Evolutionary conservation across 1,140 invertebrate species (phyloP), one percentile per base, ranked within the genome.

Genomic region (Neomicropteryx cornuta): DNA sequence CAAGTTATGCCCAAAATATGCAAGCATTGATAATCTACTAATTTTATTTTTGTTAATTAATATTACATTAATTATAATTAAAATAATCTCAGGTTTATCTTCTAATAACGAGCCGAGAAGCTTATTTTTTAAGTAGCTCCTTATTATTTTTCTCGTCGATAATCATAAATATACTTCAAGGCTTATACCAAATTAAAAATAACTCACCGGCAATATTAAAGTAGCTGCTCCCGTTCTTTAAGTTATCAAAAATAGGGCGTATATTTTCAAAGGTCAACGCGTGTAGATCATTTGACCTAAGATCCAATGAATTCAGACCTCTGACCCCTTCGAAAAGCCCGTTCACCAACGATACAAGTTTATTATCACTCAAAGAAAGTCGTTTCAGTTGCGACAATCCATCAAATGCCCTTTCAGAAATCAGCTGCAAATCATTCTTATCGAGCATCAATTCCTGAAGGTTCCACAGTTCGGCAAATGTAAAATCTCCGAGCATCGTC

Each of bases 121-220:
- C n/a, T n/a, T n/a, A n/a, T n/a, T n/a, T n/a, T n/a, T n/a, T n/a
- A n/a, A n/a, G n/a, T n/a, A n/a, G n/a, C n/a, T n/a, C n/a, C n/a
- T n/a, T n/a, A n/a, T n/a, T n/a, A n/a, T n/a, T n/a, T n/a, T n/a
- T n/a, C n/a, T n/a, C n/a, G n/a, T n/a, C n/a, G n/a, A n/a, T n/a
- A n/a, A n/a, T n/a, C n/a, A n/a, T n/a, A n/a, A n/a, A n/a, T n/a
- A n/a, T n/a, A n/a, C n/a, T n/a, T n/a, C n/a, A n/a, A n/a, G n/a
- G n/a, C n/a, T n/a, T n/a, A 17, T 11, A 2, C 19, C 5, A 33
- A 33, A 18, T 20, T 41, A 41, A 27, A 10, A 21, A 10, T 14
- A 38, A 75, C 77, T 83, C 61, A 88, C 84, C 80, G 71, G 79
- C 76, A 31, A 87, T 55, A 49, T 77, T 73, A 52, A 88, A 73